Conservation (phyloP, 2,888 invertebrate species). For the Campaea margaritaria region DNA sequence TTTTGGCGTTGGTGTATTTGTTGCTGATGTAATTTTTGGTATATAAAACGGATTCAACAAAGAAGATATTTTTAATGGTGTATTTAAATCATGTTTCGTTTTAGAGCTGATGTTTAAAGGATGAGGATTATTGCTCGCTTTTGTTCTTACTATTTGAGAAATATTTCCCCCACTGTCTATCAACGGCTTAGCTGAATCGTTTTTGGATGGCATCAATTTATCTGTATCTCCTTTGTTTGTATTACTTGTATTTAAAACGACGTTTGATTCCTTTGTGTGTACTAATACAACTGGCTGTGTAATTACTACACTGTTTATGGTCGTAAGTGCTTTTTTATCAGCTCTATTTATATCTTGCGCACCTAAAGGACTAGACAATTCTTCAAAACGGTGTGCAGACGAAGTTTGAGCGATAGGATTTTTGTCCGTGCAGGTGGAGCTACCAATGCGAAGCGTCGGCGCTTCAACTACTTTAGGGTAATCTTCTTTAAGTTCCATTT, state of each 20-base stretch:
- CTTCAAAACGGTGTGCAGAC: constrained; percentile 13
- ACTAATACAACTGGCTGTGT: constrained; percentile 52
- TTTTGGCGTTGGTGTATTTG: constrained; percentile 28
- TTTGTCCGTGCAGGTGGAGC: constrained; percentile 37
- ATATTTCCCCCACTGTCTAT: neutral
- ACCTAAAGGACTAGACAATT: constrained; percentile 4
- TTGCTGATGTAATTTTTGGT: constrained; percentile 42
- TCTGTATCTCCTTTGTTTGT: constrained; percentile 12
- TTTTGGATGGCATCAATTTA: constrained; percentile 7
- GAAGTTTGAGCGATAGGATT: constrained; percentile 13
- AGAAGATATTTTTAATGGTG: constrained; percentile 73
- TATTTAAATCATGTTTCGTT: constrained; percentile 45
- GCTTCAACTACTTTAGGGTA: constrained; percentile 55
- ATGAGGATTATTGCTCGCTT: constrained; percentile 21
- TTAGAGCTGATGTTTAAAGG: constrained; percentile 28
- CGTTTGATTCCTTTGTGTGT: constrained; percentile 44
- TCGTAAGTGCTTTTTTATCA: constrained; percentile 18
- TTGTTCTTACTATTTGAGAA: constrained; percentile 16
- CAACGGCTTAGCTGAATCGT: neutral
- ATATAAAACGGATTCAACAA: constrained; percentile 66
- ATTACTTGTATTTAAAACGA: constrained; percentile 31
- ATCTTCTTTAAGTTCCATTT: constrained; percentile 34
- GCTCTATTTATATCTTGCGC: constrained; percentile 8
- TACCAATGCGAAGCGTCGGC: constrained; percentile 72
- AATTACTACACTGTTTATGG: constrained; percentile 47